Evolutionary conservation across 2,113 vertebrate genomes (phyloP).

Genomic region (Onychostoma macrolepis): DNA sequence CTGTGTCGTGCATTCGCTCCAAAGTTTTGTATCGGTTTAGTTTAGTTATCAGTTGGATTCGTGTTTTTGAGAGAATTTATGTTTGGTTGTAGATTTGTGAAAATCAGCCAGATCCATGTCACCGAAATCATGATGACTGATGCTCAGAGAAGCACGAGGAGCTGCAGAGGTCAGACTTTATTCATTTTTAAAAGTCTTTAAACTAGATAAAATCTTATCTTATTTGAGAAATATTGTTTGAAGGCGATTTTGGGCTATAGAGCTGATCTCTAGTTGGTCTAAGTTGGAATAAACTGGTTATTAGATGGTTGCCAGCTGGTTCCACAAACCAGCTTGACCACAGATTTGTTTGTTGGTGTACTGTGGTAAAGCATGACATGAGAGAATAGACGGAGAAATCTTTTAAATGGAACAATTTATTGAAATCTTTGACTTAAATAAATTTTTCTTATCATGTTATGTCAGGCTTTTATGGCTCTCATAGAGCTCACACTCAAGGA

Average conservation of each 20-base stretch:
- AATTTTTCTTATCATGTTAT: neutral
- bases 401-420: no score
- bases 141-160: constrained; percentile 39
- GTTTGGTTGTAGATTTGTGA: constrained; percentile 32
- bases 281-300: neutral
- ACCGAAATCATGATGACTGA: constrained; percentile 54
- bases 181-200: neutral
- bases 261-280: neutral
- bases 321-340: neutral
- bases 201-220: neutral
- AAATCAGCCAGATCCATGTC: constrained; percentile 7
- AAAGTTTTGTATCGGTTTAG: neutral
- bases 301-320: no score
- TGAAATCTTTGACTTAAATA: no score
- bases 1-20: no score
- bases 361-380: neutral
- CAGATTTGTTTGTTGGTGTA: neutral
- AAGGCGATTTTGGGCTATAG: neutral
- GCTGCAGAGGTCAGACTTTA: constrained; percentile 38
- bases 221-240: neutral
- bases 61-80: neutral
- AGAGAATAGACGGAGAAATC: neutral
- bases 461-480: neutral
- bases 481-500: no score
- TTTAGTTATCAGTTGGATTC: neutral